Conservation (phyloP, 1,140 invertebrate species). For the Drosophila asahinai region DNA sequence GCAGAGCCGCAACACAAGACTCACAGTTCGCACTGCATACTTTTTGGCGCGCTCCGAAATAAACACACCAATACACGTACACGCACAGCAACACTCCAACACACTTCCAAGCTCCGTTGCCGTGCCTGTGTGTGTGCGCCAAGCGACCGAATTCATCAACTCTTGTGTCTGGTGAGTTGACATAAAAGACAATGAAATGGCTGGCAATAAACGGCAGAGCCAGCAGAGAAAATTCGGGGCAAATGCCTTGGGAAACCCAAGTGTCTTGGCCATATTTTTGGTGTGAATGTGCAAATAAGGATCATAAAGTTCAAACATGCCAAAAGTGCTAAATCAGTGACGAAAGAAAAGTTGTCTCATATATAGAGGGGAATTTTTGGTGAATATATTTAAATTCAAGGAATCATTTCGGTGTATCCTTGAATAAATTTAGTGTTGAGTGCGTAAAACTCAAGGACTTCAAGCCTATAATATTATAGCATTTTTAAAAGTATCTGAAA, state of each 20-base stretch:
- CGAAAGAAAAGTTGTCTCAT: not conserved
- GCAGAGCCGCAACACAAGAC: conserved; percentile 53
- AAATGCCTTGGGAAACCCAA: not conserved
- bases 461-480: not conserved
- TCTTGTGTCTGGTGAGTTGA: conserved; percentile 71
- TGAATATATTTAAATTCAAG: not conserved
- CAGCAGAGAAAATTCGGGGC: conserved; percentile 12
- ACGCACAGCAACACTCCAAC: conserved; percentile 11
- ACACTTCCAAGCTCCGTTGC: not conserved
- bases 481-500: not conserved
- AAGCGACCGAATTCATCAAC: conserved; percentile 51
- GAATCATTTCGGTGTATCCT: too few species aligned
- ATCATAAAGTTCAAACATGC: not conserved
- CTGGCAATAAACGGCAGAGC: conserved; percentile 17
- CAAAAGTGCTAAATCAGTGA: not conserved
- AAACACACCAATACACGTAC: conserved; percentile 28
- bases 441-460: not conserved
- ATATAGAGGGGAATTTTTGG: too few species aligned
- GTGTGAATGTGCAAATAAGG: conserved; percentile 14
- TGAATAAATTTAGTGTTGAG: not conserved
- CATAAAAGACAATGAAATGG: conserved; percentile 39
- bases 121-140: conserved; percentile 9
- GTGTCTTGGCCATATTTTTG: conserved; percentile 3
- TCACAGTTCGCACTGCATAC: conserved; percentile 64
- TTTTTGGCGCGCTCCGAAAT: conserved; percentile 68